phyloP scores from a whole-genome alignment of 1,140 invertebrate genomes.

The Hyles euphorbiae region DNA sequence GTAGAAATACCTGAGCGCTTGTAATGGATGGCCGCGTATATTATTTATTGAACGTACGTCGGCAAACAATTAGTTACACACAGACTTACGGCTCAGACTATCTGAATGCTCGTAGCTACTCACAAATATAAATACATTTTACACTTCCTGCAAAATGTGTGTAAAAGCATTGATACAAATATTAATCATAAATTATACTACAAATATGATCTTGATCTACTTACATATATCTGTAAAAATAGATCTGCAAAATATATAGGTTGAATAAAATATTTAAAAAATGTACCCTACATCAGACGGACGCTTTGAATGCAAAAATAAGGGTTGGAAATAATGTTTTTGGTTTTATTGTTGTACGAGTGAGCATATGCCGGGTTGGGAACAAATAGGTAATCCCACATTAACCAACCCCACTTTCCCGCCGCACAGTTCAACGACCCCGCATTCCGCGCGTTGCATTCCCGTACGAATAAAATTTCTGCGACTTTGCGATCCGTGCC shows the following conservation, averaged over 20 bases:
- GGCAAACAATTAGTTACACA: conserved; percentile 32
- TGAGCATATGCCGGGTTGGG: conserved; percentile 19
- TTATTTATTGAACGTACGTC: conserved; percentile 52
- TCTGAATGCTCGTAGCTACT: too few relatives aligned
- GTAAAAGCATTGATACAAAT: too few relatives aligned
- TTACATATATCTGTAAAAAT: too few relatives aligned
- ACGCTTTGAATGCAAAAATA: conserved; percentile 2
- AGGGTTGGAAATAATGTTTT: conserved; percentile 15
- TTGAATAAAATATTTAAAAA: too few relatives aligned
- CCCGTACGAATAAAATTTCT: conserved; percentile 38
- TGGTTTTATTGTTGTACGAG: conserved; percentile 12
- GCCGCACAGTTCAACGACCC: conserved; percentile 44
- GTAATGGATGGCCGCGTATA: conserved; percentile 54
- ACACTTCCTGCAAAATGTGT: too few relatives aligned
- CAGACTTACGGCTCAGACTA: background rate
- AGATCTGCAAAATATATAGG: too few relatives aligned
- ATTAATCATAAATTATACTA: too few relatives aligned
- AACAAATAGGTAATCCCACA: conserved; percentile 28
- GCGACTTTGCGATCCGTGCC: conserved; percentile 28
- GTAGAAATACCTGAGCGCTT: conserved; percentile 60
- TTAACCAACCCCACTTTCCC: conserved; percentile 35
- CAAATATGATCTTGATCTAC: too few relatives aligned
- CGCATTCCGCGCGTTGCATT: conserved; percentile 45
- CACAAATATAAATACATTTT: too few relatives aligned
- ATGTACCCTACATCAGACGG: too few relatives aligned